Base-by-base conservation (phyloP, 1,140 invertebrate species). In the Drosophila setifemur region DNA sequence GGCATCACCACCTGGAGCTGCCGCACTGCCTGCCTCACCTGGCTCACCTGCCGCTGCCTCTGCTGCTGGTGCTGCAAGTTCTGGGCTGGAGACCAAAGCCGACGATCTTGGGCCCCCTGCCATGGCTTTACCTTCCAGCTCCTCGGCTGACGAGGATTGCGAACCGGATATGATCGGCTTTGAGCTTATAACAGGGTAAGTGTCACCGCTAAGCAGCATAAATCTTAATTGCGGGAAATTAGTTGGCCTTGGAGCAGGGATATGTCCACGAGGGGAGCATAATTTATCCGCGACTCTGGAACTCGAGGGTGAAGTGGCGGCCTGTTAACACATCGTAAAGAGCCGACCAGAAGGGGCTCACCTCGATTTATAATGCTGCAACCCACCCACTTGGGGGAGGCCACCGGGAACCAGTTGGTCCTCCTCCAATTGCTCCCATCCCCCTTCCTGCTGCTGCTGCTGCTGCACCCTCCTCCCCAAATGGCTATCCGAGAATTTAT, bases 101-200 rank as follows among this genome's bases (percentile, higher is more conserved):
- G 75, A 48, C 19, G 75, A 83, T 44, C 52, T 69, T 37, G 44
- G 54, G 19, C 67, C 68, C 31, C 58, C 79, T 19, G 54, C 63
- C 31, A 64, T 75, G n/a, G 86, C 79, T 49, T 83, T 77, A 40
- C 52, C 76, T 31, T 64, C 52, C 9, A 71, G 64, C 29, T 45
- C 73, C 53, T 55, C 45, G 52, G 12, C 31, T 33, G 88, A 89
- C 12, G 95, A 95, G 68, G 95, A 96, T 85, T 96, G 95, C 89
- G 95, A 96, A 89, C 93, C 95, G 45, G 96, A 97, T 92, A 96
- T 96, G 94, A 95, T 96, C 67, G 96, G 95, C 74, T 98, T 98
- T 90, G 97, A 98, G 92, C 93, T 98, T 61, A 94, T 97, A 77
- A 98, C 97, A 67, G 97, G 97, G 92, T 93, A 90, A 92, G 89